Percentiles rank a stretch among this genome's conserved stretches.
Conservation (phyloP, 2,888 invertebrate species). For the Hypsopygia costalis region DNA sequence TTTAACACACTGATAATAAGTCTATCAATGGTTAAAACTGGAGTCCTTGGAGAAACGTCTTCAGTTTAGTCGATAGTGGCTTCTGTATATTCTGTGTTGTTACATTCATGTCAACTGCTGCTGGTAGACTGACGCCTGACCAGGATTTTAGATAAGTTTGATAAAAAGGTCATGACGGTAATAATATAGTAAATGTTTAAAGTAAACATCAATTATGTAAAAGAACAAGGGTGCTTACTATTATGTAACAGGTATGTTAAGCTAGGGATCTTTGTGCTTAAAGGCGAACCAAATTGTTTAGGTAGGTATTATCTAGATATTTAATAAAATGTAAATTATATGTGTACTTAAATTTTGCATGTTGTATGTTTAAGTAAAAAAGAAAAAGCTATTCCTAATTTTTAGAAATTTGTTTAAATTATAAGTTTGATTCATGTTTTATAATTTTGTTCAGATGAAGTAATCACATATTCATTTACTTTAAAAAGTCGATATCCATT, state of each 20-base stretch:
- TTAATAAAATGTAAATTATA: not conserved
- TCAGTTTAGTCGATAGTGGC: too few relatives aligned
- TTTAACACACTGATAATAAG: too few relatives aligned
- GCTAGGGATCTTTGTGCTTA: slow-evolving; percentile 1
- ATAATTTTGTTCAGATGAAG: too few relatives aligned
- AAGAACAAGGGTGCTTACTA: slow-evolving; percentile 26
- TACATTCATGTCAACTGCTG: not conserved
- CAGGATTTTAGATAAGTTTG: not conserved
- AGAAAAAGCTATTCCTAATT: too few relatives aligned
- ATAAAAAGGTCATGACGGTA: not conserved
- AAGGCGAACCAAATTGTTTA: slow-evolving; percentile 6
- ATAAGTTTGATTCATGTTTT: too few relatives aligned
- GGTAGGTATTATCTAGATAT: not conserved
- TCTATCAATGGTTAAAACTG: too few relatives aligned
- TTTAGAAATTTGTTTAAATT: too few relatives aligned
- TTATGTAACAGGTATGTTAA: slow-evolving; percentile 7
- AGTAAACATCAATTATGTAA: slow-evolving; percentile 7
- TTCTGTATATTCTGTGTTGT: too few relatives aligned
- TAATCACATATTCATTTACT: too few relatives aligned
- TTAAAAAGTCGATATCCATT: too few relatives aligned
- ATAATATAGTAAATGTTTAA: not conserved
- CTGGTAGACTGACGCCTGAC: not conserved
- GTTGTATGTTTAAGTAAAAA: not conserved
- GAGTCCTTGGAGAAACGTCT: too few relatives aligned
- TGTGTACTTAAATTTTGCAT: not conserved